Base-by-base conservation (phyloP, 2,113 vertebrate species). In the Actinemys pallida region DNA sequence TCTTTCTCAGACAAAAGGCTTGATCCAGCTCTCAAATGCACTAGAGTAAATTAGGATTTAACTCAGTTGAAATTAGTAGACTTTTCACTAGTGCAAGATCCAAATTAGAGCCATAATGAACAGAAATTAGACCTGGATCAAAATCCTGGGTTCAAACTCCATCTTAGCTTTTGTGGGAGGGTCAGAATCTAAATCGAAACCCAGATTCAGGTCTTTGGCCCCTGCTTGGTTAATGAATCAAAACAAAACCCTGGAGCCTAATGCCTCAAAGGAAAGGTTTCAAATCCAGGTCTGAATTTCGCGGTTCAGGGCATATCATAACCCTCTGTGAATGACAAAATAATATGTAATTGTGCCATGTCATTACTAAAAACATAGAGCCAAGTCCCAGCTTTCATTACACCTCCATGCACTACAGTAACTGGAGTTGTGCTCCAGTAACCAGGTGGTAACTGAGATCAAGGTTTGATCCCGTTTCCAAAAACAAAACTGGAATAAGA, bases 201-300 rank as follows among this genome's bases (percentile, higher is more conserved):
- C 62, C 53, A 88, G 69, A 42, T 85, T 96, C 95, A 94, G 19
- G 83, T 93, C 94, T 93, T 79, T 94, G 56, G 82, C n/a, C 59
- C 14, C 49, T 94, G 83, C 12, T 14, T 62, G 14, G 29, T 13
- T n/a, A 81, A 91, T 79, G 81, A 84, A 91, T 88, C 94, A 88
- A 83, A 92, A 84, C 57, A 90, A 62, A 94, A 83, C 6, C 22
- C 39, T 42, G 39, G 89, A 56, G 91, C 57, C 94, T 90, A 96
- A 91, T 25, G 83, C 88, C 94, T 92, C 52, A 85, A n/a, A 69
- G 62, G 31, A 10, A 86, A 94, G 62, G 86, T 94, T 90, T 85
- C 82, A 75, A 93, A 96, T 84, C 31, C 85, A 92, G 39, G 93
- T 95, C 86, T 92, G n/a, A 11, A 75, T 45, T 11, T 75, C 13